Percentiles rank a stretch among this genome's conserved stretches.
These are phyloP conservation scores for Chloroceryle inda DNA, from an alignment of 2,797 vertebrate genomes.

Conservation along the genomic window DNA sequence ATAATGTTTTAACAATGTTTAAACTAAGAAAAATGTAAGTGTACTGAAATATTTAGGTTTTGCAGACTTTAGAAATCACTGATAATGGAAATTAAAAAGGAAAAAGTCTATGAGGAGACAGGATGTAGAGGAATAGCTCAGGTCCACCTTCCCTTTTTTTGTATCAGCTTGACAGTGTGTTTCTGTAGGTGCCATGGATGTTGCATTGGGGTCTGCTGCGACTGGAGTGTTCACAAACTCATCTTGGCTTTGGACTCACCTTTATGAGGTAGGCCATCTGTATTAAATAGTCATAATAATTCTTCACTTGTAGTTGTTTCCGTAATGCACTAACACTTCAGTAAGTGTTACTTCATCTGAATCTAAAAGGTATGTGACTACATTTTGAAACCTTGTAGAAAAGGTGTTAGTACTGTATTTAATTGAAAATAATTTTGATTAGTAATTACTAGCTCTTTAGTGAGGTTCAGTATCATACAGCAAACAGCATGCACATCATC, in stretches of 20 bases:
- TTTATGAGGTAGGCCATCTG: constrained; percentile 86
- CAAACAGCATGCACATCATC: neutral
- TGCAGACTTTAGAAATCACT: neutral
- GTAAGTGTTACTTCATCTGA: neutral
- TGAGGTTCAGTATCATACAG: neutral
- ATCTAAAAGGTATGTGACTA: neutral
- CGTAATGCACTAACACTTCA: too few relatives aligned
- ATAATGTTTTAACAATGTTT: neutral
- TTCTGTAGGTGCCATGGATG: constrained; percentile 91
- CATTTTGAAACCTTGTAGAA: neutral
- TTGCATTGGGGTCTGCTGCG: constrained; percentile 93
- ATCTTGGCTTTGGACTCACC: constrained; percentile 92
- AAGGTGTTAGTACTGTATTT: neutral
- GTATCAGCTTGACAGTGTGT: neutral
- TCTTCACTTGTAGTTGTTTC: neutral
- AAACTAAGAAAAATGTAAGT: neutral
- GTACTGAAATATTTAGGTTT: neutral
- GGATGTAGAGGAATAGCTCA: neutral
- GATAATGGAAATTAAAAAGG: neutral
- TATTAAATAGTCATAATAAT: neutral
- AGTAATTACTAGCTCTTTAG: neutral
- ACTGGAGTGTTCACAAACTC: constrained; percentile 97
- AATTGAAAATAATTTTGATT: neutral
- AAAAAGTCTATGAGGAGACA: neutral
- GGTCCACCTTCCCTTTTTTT: neutral